phyloP scores from a whole-genome alignment of 2,888 invertebrate genomes.

The Serrognathus titanus region DNA sequence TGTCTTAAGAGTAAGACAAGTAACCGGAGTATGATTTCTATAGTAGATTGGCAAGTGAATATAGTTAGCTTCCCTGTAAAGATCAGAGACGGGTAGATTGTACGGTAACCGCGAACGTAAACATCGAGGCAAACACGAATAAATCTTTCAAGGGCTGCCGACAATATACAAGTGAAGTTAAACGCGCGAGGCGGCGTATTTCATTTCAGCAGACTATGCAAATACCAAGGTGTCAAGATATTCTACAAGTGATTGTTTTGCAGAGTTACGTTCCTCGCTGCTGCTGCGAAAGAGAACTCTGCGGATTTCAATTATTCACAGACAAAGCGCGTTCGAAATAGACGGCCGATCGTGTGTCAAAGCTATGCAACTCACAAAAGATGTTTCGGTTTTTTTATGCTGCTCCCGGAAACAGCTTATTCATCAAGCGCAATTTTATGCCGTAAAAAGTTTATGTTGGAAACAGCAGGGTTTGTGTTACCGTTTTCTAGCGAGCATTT shows the following conservation, averaged over 20 bases:
- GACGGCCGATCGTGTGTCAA: constrained; percentile 21
- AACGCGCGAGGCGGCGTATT: constrained; percentile 20
- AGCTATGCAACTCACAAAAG: constrained; percentile 13
- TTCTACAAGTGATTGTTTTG: constrained; percentile 19
- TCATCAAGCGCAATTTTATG: background rate
- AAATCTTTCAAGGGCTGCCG: constrained; percentile 19
- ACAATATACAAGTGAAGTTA: constrained; percentile 17
- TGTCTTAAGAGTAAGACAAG: too few species aligned
- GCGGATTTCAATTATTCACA: constrained; percentile 31
- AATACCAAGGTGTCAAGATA: constrained; percentile 23
- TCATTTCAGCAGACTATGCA: constrained; percentile 19
- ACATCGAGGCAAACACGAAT: constrained; percentile 20
- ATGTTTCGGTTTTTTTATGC: constrained; percentile 1
- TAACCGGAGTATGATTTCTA: too few species aligned
- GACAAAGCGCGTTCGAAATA: constrained; percentile 20
- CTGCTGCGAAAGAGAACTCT: constrained; percentile 18
- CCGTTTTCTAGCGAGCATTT: background rate
- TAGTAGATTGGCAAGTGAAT: too few species aligned
- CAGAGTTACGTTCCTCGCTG: constrained; percentile 27
- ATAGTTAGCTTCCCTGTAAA: background rate
- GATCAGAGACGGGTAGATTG: background rate
- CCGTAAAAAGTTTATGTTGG: background rate
- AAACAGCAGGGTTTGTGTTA: background rate
- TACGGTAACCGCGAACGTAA: constrained; percentile 15
- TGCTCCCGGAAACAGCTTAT: background rate